Base-by-base conservation (phyloP, 2,888 invertebrate genomes). In the Clanis bilineata region DNA sequence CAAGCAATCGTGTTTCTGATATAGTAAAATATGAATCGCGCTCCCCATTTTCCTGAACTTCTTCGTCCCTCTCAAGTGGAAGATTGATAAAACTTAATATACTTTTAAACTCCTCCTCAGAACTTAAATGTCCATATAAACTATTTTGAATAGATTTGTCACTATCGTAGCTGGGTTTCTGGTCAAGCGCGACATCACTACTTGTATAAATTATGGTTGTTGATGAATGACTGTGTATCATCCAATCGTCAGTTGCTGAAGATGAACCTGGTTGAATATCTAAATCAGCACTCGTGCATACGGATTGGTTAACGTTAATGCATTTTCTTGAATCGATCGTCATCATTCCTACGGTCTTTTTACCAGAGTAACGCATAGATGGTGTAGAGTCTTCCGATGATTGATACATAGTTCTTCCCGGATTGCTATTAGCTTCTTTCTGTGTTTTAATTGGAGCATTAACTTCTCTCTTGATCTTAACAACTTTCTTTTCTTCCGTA, bases 401-500 rank as follows among this genome's bases (percentile, higher is more conserved):
- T 59, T 59, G 59, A 10, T 32, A 59, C 43, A 54, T 15, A 1
- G 43, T 12, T 54, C 43, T 51, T n/a, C 43, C 22, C 51, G 39
- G 25, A 25, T 36, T 25, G 6, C 6, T 39, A 32, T 6, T 43
- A 4, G 54, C 21, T 41, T 9, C 15, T 10, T 7, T 7, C n/a
- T 41, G 45, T 2, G 56, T 28, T 21, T 62, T 66, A 1, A 61
- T 43, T 2, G 72, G 69, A 54, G 64, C 61, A 65, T 67, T 71
- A 4, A 68, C 62, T 67, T 79, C 77, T 55, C 64, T 78, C 62
- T 68, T 73, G 6, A 75, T 72, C 64, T 65, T 78, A 10, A 79
- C 67, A 3, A 75, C 68, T 62, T 73, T 79, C 62, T 67, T 79
- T 57, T 75, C 73, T 62, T 79, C 78, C 32, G 56, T 70, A 1